Percentiles rank a stretch among this genome's conserved stretches.
Conservation (phyloP, 1,140 invertebrate species). For the Zaprionus tsacasi region DNA sequence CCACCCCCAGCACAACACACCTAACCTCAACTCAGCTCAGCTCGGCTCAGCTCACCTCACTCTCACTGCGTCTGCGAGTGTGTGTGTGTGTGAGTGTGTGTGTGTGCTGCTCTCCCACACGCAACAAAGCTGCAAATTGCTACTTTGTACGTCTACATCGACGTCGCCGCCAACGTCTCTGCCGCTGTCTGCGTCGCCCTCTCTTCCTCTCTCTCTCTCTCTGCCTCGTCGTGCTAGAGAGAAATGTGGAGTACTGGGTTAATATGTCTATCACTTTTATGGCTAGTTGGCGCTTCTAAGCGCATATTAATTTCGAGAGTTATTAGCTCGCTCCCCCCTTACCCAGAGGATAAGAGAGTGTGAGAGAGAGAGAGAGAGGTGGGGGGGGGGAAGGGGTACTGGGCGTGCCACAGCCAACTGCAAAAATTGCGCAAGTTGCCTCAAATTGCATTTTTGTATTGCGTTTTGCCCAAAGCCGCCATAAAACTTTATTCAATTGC, state of each 20-base stretch:
- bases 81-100: not conserved
- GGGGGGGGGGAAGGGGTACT: not conserved
- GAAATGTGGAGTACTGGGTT: slow-evolving; percentile 77
- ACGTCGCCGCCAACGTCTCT: slow-evolving; percentile 10
- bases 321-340: slow-evolving; percentile 20
- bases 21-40: not conserved
- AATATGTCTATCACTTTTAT: slow-evolving; percentile 80
- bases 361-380: not conserved
- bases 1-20: no score
- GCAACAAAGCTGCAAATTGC: slow-evolving; percentile 79
- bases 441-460: slow-evolving; percentile 15
- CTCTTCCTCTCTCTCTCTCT: slow-evolving; percentile 1
- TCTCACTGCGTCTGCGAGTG: slow-evolving; percentile 24
- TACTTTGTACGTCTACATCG: slow-evolving; percentile 63
- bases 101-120: slow-evolving; percentile 34
- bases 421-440: slow-evolving; percentile 22
- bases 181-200: slow-evolving; percentile 15
- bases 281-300: slow-evolving; percentile 69
- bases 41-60: slow-evolving; percentile 6
- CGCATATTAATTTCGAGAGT: slow-evolving; percentile 42
- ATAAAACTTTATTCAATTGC: slow-evolving; percentile 4
- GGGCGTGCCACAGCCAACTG: slow-evolving; percentile 15
- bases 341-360: not conserved
- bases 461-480: not conserved
- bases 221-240: slow-evolving; percentile 32